Percentiles rank a stretch among this genome's conserved stretches.
These are phyloP conservation scores for Oscheius onirici DNA, from an alignment of 2,888 invertebrate genomes.

Conservation along the genomic window DNA sequence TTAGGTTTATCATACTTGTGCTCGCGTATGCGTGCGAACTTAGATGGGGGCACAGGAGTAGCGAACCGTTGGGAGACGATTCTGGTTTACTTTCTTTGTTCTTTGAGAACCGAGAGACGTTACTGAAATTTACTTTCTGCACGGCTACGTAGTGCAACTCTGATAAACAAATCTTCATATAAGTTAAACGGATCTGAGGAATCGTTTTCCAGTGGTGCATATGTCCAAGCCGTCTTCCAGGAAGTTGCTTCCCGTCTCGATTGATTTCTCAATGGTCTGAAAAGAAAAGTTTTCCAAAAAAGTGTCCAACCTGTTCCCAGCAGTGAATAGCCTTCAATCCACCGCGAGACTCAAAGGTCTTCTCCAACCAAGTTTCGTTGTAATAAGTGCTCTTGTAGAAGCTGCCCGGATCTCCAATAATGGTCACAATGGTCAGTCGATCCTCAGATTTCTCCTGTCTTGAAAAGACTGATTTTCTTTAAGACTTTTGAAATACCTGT, in stretches of 20 bases:
- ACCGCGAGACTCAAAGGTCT: constrained; percentile 42
- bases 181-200: not conserved
- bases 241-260: constrained; percentile 50
- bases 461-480: not conserved
- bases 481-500: constrained; percentile 32
- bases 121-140: too few species aligned
- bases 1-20: too few species aligned
- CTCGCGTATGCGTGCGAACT: too few species aligned
- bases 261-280: constrained; percentile 43
- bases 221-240: constrained; percentile 16
- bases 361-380: constrained; percentile 50
- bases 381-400: constrained; percentile 53
- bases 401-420: constrained; percentile 54
- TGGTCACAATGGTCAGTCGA: constrained; percentile 42
- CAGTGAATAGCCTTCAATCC: constrained; percentile 49
- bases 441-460: constrained; percentile 17
- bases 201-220: constrained; percentile 12
- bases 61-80: too few species aligned
- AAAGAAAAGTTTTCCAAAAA: not conserved
- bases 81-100: too few species aligned
- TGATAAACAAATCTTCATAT: too few species aligned
- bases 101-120: too few species aligned
- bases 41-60: too few species aligned
- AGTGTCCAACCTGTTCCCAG: constrained; percentile 41
- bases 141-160: too few species aligned